phyloP scores from a whole-genome alignment of 2,888 invertebrate genomes.

The Hemaris fuciformis region DNA sequence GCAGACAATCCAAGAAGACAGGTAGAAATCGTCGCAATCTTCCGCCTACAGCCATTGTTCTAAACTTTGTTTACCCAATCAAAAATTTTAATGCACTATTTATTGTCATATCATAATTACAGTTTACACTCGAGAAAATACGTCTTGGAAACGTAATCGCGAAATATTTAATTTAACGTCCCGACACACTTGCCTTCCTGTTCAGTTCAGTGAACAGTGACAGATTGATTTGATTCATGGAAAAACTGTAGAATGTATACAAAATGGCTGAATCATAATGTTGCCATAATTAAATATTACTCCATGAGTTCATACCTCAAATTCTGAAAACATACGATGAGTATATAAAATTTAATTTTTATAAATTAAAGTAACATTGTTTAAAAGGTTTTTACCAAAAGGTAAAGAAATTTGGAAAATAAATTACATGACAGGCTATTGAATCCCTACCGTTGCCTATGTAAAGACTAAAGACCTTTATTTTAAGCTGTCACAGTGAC shows the following conservation, averaged over 20 bases:
- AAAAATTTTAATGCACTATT: slow-evolving; percentile 35
- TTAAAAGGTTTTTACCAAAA: no score
- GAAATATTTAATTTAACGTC: slow-evolving; percentile 10
- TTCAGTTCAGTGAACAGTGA: slow-evolving; percentile 4
- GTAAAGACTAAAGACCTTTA: no score
- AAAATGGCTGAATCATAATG: slow-evolving; percentile 15
- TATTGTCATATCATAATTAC: slow-evolving; percentile 61
- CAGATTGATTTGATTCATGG: background rate
- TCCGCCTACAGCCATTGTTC: slow-evolving; percentile 54
- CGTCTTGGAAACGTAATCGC: slow-evolving; percentile 9
- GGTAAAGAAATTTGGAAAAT: no score
- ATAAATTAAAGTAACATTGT: no score
- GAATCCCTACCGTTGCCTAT: no score
- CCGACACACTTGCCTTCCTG: slow-evolving; percentile 16
- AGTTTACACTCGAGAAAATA: slow-evolving; percentile 5
- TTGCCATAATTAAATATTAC: background rate
- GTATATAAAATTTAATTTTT: no score
- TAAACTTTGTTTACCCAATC: slow-evolving; percentile 45
- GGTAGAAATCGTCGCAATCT: slow-evolving; percentile 51
- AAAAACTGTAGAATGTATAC: background rate
- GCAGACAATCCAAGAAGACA: slow-evolving; percentile 55
- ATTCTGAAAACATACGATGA: no score
- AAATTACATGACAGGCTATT: no score
- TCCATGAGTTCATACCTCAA: no score
- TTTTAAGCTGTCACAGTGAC: background rate